Evolutionary conservation across 2,888 invertebrate genomes (phyloP).

Genomic region (Abrostola tripartita): DNA sequence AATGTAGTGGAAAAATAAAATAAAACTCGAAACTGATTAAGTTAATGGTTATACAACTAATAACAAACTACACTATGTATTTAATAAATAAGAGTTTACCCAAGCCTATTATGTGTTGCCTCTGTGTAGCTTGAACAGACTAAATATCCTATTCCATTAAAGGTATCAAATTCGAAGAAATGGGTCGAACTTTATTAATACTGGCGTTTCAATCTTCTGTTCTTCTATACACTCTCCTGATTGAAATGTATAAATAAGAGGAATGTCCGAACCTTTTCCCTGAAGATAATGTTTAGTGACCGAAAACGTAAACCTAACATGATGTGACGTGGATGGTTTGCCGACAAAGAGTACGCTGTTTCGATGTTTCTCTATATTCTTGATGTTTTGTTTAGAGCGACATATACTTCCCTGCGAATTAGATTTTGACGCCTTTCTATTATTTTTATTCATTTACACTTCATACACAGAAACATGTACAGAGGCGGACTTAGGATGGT

Average conservation of each 20-base stretch:
- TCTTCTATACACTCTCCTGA: conserved; percentile 52
- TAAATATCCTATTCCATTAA: conserved; percentile 37
- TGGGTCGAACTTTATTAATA: conserved; percentile 25
- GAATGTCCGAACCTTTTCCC: conserved; percentile 47
- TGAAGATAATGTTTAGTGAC: conserved; percentile 58
- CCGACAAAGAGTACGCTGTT: conserved; percentile 51
- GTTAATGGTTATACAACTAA: too few relatives aligned
- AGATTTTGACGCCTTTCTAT: too few relatives aligned
- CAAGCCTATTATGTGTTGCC: conserved; percentile 6
- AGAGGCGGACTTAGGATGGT: too few relatives aligned
- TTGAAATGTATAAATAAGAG: conserved; percentile 56
- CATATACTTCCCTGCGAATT: too few relatives aligned
- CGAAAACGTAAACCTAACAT: conserved; percentile 51
- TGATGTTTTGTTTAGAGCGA: not conserved
- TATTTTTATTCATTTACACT: too few relatives aligned
- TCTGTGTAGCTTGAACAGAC: conserved; percentile 11
- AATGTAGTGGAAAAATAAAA: too few relatives aligned
- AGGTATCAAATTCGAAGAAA: conserved; percentile 18
- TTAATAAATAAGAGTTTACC: not conserved
- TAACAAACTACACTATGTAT: not conserved
- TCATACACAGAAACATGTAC: too few relatives aligned
- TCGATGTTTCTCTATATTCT: conserved; percentile 48
- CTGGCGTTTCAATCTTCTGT: conserved; percentile 31
- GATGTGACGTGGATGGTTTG: conserved; percentile 56
- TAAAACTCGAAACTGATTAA: too few relatives aligned